Conservation (phyloP, 2,797 vertebrate genomes). For the Chiloscyllium punctatum region DNA sequence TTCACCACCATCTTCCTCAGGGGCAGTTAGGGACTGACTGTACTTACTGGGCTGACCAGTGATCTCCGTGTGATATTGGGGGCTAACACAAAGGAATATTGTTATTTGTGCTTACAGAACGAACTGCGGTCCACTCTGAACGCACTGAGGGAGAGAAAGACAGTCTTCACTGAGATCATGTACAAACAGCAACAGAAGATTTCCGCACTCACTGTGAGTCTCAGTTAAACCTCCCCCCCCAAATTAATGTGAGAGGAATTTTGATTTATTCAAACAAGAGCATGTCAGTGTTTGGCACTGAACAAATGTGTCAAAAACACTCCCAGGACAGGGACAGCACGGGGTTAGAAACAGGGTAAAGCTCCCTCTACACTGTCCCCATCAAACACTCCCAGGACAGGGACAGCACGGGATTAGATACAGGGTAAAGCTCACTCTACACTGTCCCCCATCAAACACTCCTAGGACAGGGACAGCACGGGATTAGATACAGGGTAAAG, state of each 20-base stretch:
- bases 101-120: not conserved
- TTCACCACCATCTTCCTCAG: not conserved
- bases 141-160: not conserved
- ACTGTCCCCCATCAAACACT: not conserved
- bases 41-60: not conserved
- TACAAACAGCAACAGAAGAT: not conserved
- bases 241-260: not conserved
- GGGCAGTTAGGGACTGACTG: not conserved
- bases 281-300: not conserved
- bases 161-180: not conserved
- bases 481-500: not conserved
- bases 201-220: not conserved
- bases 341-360: not conserved
- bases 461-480: not conserved
- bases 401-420: not conserved
- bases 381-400: not conserved
- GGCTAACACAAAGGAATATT: not conserved
- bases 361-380: not conserved
- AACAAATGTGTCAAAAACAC: not conserved
- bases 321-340: not conserved
- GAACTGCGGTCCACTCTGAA: not conserved
- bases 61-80: not conserved
- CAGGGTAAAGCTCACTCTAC: not conserved
- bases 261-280: not conserved
- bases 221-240: not conserved